Evolutionary conservation across 2,797 vertebrate genomes (phyloP).

Genomic region (Crocidura indochinensis): DNA sequence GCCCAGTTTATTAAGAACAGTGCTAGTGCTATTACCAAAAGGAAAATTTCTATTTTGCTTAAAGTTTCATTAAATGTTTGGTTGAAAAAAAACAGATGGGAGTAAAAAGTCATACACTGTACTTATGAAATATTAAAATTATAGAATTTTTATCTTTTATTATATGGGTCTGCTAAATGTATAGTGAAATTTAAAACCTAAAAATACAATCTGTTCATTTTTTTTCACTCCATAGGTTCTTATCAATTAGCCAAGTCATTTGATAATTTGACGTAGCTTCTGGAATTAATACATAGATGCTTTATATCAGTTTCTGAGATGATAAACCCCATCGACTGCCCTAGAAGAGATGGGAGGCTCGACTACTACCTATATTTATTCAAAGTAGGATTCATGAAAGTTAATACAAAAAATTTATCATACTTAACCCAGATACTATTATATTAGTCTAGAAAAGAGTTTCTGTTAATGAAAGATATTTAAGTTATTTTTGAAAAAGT

Average conservation of each 20-base stretch:
- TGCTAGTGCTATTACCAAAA: conserved; percentile 24
- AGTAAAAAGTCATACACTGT: conserved; percentile 52
- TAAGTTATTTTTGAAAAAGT: too few relatives aligned
- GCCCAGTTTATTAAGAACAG: conserved; percentile 42
- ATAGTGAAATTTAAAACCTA: conserved; percentile 30
- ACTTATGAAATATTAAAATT: conserved; percentile 53
- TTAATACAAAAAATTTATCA: conserved; percentile 19
- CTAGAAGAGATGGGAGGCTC: background rate
- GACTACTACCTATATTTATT: conserved; percentile 8
- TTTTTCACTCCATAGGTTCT: background rate
- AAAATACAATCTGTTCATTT: conserved; percentile 13
- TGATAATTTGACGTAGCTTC: conserved; percentile 1
- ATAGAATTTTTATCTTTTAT: conserved; percentile 30
- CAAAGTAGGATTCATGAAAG: background rate
- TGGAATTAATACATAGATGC: background rate
- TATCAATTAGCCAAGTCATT: conserved; percentile 31
- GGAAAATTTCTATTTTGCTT: conserved; percentile 48
- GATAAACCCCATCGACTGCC: background rate
- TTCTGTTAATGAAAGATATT: too few relatives aligned
- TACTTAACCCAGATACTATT: background rate
- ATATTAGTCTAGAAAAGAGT: too few relatives aligned
- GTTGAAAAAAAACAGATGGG: background rate
- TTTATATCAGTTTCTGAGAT: background rate
- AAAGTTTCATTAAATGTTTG: conserved; percentile 24
- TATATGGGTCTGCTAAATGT: conserved; percentile 18